A percentile compares a stretch with the other conserved stretches of the same genome.
Conservation (phyloP, 1,140 invertebrate genomes). For the Diorhabda sublineata region DNA sequence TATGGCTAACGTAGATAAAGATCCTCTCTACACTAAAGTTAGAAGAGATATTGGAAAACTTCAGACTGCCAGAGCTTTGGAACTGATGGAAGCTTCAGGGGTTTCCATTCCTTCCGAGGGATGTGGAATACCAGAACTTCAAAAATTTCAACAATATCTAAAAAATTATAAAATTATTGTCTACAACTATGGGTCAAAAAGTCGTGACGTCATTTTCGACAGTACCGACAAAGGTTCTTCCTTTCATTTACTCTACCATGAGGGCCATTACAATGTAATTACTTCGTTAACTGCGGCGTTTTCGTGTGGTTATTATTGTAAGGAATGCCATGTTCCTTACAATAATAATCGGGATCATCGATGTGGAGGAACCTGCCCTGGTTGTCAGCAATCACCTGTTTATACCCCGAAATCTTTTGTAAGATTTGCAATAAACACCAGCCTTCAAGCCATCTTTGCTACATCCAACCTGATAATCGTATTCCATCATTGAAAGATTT, state of each 20-base stretch:
- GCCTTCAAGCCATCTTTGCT: slow-evolving; percentile 21
- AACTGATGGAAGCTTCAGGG: background rate
- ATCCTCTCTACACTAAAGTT: background rate
- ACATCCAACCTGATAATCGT: slow-evolving; percentile 14
- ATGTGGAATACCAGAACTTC: background rate
- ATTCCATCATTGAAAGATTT: slow-evolving; percentile 14
- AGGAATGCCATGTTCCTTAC: slow-evolving; percentile 3
- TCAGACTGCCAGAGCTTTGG: background rate
- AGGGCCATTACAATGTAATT: slow-evolving; percentile 6
- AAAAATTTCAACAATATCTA: background rate
- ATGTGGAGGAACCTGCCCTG: slow-evolving; percentile 3
- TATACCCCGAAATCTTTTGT: slow-evolving; percentile 8
- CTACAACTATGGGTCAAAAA: background rate
- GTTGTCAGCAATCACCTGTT: background rate
- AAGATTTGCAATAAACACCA: slow-evolving; percentile 13
- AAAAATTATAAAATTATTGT: background rate
- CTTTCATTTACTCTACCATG: background rate
- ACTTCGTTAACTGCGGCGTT: slow-evolving; percentile 5
- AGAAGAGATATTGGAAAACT: background rate
- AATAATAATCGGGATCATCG: slow-evolving; percentile 4
- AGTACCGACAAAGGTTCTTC: background rate
- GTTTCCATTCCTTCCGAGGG: background rate
- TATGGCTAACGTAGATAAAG: background rate
- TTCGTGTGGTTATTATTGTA: slow-evolving; percentile 5
- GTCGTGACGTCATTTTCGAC: background rate